Percentiles rank a stretch among this genome's conserved stretches.
phyloP scores from a whole-genome alignment of 2,113 vertebrate species.

The Lethenteron camtschaticum region DNA sequence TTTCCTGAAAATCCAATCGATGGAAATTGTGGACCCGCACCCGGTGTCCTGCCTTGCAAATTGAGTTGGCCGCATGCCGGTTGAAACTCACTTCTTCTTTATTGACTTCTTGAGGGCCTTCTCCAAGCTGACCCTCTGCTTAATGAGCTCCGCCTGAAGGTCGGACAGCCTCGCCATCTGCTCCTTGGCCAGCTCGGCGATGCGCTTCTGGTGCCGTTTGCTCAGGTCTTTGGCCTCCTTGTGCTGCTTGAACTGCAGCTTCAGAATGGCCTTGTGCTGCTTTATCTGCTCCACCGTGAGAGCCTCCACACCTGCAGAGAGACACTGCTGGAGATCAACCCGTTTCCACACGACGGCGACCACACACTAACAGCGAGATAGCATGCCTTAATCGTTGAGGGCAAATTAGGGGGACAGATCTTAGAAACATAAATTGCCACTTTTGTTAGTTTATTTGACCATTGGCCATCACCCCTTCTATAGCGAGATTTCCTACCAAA shows the following conservation, averaged over 20 bases:
- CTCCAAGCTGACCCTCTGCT: conserved; percentile 26
- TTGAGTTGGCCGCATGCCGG: no score
- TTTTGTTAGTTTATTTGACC: no score
- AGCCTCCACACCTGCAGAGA: conserved; percentile 24
- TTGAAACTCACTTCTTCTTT: conserved; percentile 24
- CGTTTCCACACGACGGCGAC: no score
- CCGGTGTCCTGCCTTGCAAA: no score
- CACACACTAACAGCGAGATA: no score
- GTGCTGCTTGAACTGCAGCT: conserved; percentile 37
- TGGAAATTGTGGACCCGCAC: no score
- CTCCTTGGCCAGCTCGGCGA: conserved; percentile 35
- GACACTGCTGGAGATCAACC: not conserved
- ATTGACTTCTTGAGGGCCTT: conserved; percentile 23
- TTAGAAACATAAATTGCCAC: no score
- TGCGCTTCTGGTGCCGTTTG: conserved; percentile 45
- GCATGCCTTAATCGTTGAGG: no score
- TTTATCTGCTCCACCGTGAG: conserved; percentile 31
- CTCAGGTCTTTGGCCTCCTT: conserved; percentile 45
- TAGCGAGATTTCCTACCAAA: no score
- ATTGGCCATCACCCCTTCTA: no score
- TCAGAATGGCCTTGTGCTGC: conserved; percentile 33
- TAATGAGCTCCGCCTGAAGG: conserved; percentile 22
- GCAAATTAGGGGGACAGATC: no score
- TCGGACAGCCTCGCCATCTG: conserved; percentile 23
- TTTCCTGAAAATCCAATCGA: no score